These are phyloP conservation scores for Hypomecis punctinalis DNA, from an alignment of 2,888 invertebrate species.

Conservation along the genomic window DNA sequence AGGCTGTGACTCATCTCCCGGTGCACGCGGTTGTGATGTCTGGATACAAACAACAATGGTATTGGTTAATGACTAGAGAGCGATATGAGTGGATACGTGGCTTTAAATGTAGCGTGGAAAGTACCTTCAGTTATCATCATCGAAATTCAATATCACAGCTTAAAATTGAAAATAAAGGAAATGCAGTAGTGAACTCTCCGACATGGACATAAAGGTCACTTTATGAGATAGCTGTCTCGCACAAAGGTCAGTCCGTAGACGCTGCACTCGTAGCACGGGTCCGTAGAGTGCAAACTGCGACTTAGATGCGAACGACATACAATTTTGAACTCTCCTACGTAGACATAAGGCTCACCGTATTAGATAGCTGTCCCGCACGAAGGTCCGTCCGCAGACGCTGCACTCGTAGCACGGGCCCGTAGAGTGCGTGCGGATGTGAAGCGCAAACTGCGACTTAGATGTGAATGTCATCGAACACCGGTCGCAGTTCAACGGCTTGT, in stretches of 20 bases:
- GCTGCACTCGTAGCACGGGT: no score
- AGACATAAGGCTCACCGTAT: constrained; percentile 78
- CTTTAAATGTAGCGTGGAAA: no score
- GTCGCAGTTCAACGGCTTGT: constrained; percentile 90
- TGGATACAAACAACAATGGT: constrained; percentile 41
- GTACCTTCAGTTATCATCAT: no score
- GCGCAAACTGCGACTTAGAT: constrained; percentile 90
- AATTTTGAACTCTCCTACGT: background rate
- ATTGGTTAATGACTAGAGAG: background rate
- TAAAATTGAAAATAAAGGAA: no score
- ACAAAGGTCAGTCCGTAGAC: no score
- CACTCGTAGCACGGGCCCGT: constrained; percentile 90
- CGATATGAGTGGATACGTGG: no score
- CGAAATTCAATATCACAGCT: no score
- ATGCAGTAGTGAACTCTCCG: no score
- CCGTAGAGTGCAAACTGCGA: background rate
- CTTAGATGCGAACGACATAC: background rate
- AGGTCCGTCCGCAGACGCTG: constrained; percentile 89
- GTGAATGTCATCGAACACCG: constrained; percentile 90
- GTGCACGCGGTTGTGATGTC: constrained; percentile 91
- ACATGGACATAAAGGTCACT: no score
- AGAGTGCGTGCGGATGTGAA: constrained; percentile 90
- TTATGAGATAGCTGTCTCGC: no score
- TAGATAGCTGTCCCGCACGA: constrained; percentile 91
- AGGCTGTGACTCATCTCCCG: constrained; percentile 84